A percentile compares a stretch with the other conserved stretches of the same genome.
phyloP scores from a whole-genome alignment of 2,113 vertebrate species.

The Enhydra lutris region DNA sequence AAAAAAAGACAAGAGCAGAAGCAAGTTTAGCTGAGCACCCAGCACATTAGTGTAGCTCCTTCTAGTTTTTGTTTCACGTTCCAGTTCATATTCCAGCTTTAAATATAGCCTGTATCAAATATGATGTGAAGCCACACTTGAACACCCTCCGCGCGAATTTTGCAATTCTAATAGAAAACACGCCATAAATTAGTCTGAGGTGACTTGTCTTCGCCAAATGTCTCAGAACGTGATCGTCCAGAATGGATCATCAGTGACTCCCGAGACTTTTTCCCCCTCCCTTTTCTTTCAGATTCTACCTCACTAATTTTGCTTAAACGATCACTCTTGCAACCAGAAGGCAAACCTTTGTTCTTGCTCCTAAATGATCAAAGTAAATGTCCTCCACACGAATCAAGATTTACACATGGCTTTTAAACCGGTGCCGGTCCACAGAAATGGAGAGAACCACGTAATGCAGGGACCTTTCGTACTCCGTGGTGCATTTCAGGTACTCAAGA shows the following conservation, averaged over 20 bases:
- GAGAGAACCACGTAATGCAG: not conserved
- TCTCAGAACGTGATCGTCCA: not conserved
- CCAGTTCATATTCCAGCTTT: conserved; percentile 36
- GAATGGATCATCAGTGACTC: not conserved
- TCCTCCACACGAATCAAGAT: not conserved
- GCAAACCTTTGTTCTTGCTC: not conserved
- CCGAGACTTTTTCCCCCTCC: not conserved
- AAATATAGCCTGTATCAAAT: conserved; percentile 64
- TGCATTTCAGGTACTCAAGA: not conserved
- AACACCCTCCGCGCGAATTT: conserved; percentile 54
- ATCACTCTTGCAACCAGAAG: not conserved
- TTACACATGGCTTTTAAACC: not conserved
- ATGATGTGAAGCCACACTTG: conserved; percentile 60
- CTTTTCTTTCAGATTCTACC: not conserved
- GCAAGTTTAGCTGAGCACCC: not conserved
- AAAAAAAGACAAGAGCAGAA: not conserved
- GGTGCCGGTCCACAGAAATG: not conserved
- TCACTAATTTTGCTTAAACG: not conserved
- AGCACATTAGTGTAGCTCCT: not conserved
- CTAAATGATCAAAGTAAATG: not conserved
- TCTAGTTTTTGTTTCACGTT: not conserved
- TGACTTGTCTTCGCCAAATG: not conserved
- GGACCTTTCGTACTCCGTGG: not conserved
- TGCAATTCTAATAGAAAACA: conserved; percentile 73
- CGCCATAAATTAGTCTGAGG: conserved; percentile 62